Evolutionary conservation across 2,113 vertebrate genomes (phyloP).

Genomic region (Tragelaphus imberbis): DNA sequence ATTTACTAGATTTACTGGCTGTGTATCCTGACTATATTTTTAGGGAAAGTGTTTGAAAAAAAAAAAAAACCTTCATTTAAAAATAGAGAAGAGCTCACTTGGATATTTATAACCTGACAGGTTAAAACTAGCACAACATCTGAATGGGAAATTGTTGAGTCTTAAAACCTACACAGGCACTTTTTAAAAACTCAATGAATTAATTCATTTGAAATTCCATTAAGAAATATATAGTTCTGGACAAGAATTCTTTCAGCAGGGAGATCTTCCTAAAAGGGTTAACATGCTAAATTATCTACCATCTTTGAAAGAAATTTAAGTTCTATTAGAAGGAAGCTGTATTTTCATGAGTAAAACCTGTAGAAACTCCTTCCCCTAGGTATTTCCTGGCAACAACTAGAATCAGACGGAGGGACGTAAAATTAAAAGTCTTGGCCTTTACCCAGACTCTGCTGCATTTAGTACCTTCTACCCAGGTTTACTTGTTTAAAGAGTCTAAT

Average conservation of each 20-base stretch:
- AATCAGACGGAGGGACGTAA: slow-evolving; percentile 44
- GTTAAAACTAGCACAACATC: slow-evolving; percentile 71
- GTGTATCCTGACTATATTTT: slow-evolving; percentile 64
- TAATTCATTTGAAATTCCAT: slow-evolving; percentile 36
- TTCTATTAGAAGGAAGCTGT: background rate
- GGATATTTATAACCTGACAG: slow-evolving; percentile 71
- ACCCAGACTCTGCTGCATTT: slow-evolving; percentile 6
- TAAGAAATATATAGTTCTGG: slow-evolving; percentile 33
- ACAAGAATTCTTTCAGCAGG: background rate
- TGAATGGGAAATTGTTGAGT: slow-evolving; percentile 64
- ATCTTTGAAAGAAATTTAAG: background rate
- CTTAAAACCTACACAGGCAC: slow-evolving; percentile 36
- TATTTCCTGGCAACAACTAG: slow-evolving; percentile 30
- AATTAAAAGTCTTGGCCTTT: slow-evolving; percentile 16
- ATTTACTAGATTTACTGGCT: slow-evolving; percentile 58
- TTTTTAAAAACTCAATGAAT: slow-evolving; percentile 53
- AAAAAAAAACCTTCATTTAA: slow-evolving; percentile 50
- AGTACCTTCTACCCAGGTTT: background rate
- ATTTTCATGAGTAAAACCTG: slow-evolving; percentile 20
- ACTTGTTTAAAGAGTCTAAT: background rate
- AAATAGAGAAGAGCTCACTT: slow-evolving; percentile 69
- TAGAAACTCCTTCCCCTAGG: background rate
- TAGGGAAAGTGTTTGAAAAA: slow-evolving; percentile 67
- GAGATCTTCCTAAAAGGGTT: slow-evolving; percentile 18
- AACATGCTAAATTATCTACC: slow-evolving; percentile 6